These are phyloP conservation scores for Cryptus armator DNA, from an alignment of 2,888 invertebrate species.

Conservation along the genomic window DNA sequence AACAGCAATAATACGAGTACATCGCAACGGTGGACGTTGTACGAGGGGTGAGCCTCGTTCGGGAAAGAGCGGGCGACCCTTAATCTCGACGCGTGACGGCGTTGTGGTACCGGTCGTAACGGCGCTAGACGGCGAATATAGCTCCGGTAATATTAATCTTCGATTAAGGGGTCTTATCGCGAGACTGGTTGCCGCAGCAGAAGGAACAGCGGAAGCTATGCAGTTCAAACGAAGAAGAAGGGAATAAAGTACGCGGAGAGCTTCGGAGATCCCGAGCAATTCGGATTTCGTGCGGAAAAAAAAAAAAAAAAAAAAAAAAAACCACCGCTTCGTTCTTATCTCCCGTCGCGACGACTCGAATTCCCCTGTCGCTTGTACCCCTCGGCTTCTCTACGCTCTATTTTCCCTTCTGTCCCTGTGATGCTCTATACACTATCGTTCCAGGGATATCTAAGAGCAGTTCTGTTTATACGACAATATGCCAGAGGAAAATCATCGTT, in stretches of 20 bases:
- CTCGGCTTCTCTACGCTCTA: conserved; percentile 8
- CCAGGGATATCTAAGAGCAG: conserved; percentile 35
- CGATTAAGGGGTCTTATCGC: conserved; percentile 80
- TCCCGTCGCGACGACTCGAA: conserved; percentile 49
- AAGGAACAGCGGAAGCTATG: conserved; percentile 44
- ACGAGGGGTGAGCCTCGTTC: conserved; percentile 53
- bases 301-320: conserved; percentile 49
- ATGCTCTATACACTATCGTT: conserved; percentile 24
- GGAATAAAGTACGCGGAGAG: conserved; percentile 46
- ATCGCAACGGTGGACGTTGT: conserved; percentile 6
- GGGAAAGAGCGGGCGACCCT: conserved; percentile 71
- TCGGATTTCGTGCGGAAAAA: background rate
- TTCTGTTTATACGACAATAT: conserved; percentile 59
- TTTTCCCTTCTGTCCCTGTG: background rate
- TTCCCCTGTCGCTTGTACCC: conserved; percentile 37
- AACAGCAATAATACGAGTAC: conserved; percentile 21
- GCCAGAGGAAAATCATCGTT: conserved; percentile 62
- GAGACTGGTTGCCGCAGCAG: conserved; percentile 48
- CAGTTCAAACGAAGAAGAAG: conserved; percentile 19
- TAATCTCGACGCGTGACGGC: conserved; percentile 77
- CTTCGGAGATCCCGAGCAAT: conserved; percentile 13
- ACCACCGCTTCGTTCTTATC: conserved; percentile 51
- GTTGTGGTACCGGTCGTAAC: conserved; percentile 44
- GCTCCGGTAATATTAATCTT: conserved; percentile 80
- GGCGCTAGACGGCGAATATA: conserved; percentile 64